Base-by-base conservation (phyloP, 2,888 invertebrate genomes). In the Caenorhabditis uteleia region DNA sequence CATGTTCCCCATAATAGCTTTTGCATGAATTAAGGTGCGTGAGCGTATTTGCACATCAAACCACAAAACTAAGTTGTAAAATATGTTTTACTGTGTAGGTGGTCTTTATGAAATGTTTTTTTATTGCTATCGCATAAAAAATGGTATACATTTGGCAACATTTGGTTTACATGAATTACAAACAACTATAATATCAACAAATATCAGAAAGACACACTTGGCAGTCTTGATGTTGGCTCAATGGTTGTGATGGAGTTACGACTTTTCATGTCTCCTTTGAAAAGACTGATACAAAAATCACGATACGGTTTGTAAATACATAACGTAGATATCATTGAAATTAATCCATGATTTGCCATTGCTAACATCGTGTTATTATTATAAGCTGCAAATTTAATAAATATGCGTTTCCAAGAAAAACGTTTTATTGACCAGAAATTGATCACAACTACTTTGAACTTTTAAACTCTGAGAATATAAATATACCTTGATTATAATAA, bases 291-390 rank as follows among this genome's bases (percentile, higher is more conserved):
- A 5, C 25, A 40, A 25, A 60, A 49, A 31, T 60, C 54, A 10
- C 60, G 38, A 31, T 60, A 60, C 10, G 60, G 60, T 33, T 53
- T 48, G 26, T 60, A 60, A 36, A 60, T 48, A 14, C 48, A 39
- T 1, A 60, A 27, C 0, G 60, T 54, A 48, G 49, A 38, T 2
- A 26, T 18, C 1, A 49, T 36, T 34, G 26, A 27, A 8, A 54
- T 25, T 1, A 54, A 16, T 16, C 60, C 60, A 31, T 60, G 54
- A 18, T 42, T 54, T 7, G 54, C 43, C 60, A 60, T 60, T 12
- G 45, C 27, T 14, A 60, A 27, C 60, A 60, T 60, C 7, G 49
- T 38, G 26, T 48, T 44, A 45, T 54, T 60, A 34, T 60, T 60
- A 33, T 49, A 49, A 29, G 60, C 60, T 60, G 48, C 8, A 54